phyloP scores from a whole-genome alignment of 2,113 vertebrate species.

The Fulica atra region DNA sequence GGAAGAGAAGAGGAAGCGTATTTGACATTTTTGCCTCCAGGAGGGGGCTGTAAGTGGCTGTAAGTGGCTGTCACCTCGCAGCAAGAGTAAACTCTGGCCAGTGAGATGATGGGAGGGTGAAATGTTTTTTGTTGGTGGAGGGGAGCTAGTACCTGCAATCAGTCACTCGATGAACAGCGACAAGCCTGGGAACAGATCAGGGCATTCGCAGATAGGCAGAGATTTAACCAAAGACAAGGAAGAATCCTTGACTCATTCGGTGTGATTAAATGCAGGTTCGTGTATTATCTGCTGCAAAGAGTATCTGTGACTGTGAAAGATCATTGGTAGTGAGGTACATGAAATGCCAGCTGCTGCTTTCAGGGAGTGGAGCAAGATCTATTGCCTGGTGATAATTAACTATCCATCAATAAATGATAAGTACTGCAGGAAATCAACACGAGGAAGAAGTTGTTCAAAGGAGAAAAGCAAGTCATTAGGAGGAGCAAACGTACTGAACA shows the following conservation, averaged over 20 bases:
- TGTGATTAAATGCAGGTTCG: conserved; percentile 34
- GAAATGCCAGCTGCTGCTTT: conserved; percentile 40
- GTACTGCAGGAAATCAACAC: conserved; percentile 30
- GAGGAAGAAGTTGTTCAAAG: conserved; percentile 46
- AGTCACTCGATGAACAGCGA: conserved; percentile 5
- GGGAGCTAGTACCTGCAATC: conserved; percentile 10
- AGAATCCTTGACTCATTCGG: neutral
- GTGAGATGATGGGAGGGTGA: conserved; percentile 4
- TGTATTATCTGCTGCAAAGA: conserved; percentile 32
- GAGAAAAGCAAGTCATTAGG: conserved; percentile 57
- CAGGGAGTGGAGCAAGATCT: conserved; percentile 49
- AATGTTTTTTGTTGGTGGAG: neutral
- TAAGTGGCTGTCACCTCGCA: neutral
- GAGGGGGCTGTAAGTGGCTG: conserved; percentile 5
- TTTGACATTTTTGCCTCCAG: conserved; percentile 7
- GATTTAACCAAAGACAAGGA: conserved; percentile 26
- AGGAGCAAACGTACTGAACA: neutral
- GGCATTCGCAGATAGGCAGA: conserved; percentile 5
- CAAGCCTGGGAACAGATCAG: neutral
- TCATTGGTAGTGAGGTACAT: neutral
- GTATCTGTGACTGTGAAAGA: conserved; percentile 24
- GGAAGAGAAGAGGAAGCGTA: neutral
- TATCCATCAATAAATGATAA: conserved; percentile 58
- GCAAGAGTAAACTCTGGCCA: conserved; percentile 1
- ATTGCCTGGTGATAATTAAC: conserved; percentile 56